phyloP scores from a whole-genome alignment of 2,113 vertebrate species.

The Carassius auratus region DNA sequence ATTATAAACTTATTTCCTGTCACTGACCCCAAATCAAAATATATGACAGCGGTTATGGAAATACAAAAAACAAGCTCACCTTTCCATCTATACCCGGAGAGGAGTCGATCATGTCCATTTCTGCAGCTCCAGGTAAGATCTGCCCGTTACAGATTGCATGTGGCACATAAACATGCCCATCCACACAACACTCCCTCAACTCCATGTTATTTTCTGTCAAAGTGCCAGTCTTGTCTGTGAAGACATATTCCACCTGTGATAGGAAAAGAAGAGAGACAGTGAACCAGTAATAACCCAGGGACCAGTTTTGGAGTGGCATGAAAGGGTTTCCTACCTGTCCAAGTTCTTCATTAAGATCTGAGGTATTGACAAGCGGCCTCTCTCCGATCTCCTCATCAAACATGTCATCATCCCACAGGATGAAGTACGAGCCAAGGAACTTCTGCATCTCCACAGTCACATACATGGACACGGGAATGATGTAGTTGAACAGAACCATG shows the following conservation, averaged over 20 bases:
- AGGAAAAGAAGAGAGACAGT: not conserved
- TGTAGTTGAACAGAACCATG: slow-evolving; percentile 99
- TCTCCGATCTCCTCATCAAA: slow-evolving; percentile 89
- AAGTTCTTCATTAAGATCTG: slow-evolving; percentile 68
- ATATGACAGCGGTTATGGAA: not conserved
- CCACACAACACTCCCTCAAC: slow-evolving; percentile 95
- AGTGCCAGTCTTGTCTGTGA: slow-evolving; percentile 97
- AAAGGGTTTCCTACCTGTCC: slow-evolving; percentile 82
- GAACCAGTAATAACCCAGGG: not conserved
- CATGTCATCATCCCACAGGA: slow-evolving; percentile 98
- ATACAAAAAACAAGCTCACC: slow-evolving; percentile 72
- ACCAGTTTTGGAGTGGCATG: not conserved
- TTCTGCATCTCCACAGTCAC: slow-evolving; percentile 98
- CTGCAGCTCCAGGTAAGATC: slow-evolving; percentile 80
- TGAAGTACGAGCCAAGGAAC: slow-evolving; percentile 97
- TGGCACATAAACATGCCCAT: slow-evolving; percentile 89
- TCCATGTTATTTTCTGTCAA: slow-evolving; percentile 99
- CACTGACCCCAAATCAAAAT: too few relatives aligned
- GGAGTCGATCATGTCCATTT: slow-evolving; percentile 96
- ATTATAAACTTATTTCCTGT: too few relatives aligned
- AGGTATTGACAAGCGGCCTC: slow-evolving; percentile 91
- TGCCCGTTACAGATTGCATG: slow-evolving; percentile 92
- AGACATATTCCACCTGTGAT: slow-evolving; percentile 92
- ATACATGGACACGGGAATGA: slow-evolving; percentile 80
- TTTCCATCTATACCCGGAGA: slow-evolving; percentile 83